Evolutionary conservation across 1,140 invertebrate genomes (phyloP).

Genomic region (Gonioctena quinquepunctata): DNA sequence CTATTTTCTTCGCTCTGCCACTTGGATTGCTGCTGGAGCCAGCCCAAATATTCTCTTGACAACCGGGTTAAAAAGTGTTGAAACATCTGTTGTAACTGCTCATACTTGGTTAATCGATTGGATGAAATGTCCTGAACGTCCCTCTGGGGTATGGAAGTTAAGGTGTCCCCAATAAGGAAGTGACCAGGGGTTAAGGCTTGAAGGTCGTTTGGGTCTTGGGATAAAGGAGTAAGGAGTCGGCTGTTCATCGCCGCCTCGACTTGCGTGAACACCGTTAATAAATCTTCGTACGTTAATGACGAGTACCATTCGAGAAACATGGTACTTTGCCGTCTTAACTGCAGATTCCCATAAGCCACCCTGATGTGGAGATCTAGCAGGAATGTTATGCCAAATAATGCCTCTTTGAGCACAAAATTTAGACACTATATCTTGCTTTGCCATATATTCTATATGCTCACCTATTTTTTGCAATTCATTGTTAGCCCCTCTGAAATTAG

Average conservation of each 20-base stretch:
- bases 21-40: slow-evolving; percentile 34
- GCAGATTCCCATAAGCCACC: slow-evolving; percentile 53
- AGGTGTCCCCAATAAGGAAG: slow-evolving; percentile 44
- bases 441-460: not conserved
- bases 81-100: slow-evolving; percentile 36
- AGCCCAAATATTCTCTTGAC: slow-evolving; percentile 36
- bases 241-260: slow-evolving; percentile 49
- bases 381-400: slow-evolving; percentile 53
- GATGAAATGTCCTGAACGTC: slow-evolving; percentile 25
- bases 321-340: slow-evolving; percentile 38
- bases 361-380: slow-evolving; percentile 41
- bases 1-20: no score
- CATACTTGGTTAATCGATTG: slow-evolving; percentile 32
- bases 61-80: slow-evolving; percentile 40
- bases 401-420: not conserved
- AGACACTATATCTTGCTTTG: not conserved
- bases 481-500: not conserved
- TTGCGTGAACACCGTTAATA: slow-evolving; percentile 38
- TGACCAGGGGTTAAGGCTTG: slow-evolving; percentile 46
- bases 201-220: slow-evolving; percentile 37
- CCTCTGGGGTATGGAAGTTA: slow-evolving; percentile 46
- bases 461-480: not conserved
- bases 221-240: slow-evolving; percentile 27
- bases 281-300: slow-evolving; percentile 42
- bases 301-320: slow-evolving; percentile 32